These are phyloP conservation scores for Cryptoprocta ferox DNA, from an alignment of 2,797 vertebrate genomes.

Conservation along the genomic window DNA sequence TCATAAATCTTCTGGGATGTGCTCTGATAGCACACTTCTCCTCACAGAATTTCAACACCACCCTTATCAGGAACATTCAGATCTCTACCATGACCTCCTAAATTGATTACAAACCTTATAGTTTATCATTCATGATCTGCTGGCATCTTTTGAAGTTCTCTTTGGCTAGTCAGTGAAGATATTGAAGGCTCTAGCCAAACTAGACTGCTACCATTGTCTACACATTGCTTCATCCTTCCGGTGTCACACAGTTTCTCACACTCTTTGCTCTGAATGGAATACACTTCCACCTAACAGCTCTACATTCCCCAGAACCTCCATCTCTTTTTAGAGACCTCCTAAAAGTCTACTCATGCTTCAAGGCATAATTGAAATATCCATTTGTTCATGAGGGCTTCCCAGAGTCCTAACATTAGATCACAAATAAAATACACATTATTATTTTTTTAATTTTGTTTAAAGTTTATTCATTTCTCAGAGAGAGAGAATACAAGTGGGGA, in stretches of 20 bases:
- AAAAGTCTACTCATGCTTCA: background rate
- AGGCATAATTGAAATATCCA: background rate
- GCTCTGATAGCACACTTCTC: background rate
- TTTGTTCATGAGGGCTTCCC: background rate
- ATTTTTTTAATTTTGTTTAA: too few species aligned
- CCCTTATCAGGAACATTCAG: background rate
- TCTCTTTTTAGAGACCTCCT: background rate
- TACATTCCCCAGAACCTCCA: background rate
- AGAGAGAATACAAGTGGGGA: too few species aligned
- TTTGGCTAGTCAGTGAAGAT: background rate
- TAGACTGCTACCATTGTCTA: background rate
- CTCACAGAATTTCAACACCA: background rate
- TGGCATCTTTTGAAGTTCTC: background rate
- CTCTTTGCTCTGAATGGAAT: background rate
- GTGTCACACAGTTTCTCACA: background rate
- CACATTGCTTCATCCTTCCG: background rate
- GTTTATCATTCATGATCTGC: background rate
- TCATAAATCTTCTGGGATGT: background rate
- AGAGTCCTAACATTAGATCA: background rate
- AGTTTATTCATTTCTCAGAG: too few species aligned
- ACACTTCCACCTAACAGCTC: background rate
- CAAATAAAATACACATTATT: background rate
- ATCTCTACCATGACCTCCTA: background rate
- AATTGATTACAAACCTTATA: background rate
- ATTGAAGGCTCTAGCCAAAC: background rate